Percentiles rank a stretch among this genome's conserved stretches.
Evolutionary conservation across 2,888 invertebrate genomes (phyloP).

Genomic region (Galeruca laticollis): DNA sequence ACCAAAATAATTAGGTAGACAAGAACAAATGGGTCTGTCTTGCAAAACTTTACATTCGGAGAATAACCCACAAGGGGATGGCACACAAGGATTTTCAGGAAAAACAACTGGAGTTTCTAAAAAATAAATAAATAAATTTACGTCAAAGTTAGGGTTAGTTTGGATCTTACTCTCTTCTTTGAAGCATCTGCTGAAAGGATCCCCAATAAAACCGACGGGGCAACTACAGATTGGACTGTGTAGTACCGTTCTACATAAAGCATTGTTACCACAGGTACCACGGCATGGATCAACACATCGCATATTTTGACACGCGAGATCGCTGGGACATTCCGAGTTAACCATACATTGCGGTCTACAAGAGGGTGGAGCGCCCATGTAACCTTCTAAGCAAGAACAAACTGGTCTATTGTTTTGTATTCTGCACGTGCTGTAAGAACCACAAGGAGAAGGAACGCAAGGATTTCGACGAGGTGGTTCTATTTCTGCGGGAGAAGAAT

Average conservation of each 20-base stretch:
- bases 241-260: slow-evolving; percentile 82
- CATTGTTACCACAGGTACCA: slow-evolving; percentile 81
- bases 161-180: slow-evolving; percentile 73
- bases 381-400: slow-evolving; percentile 81
- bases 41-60: slow-evolving; percentile 79
- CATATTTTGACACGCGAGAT: slow-evolving; percentile 82
- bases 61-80: slow-evolving; percentile 83
- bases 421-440: slow-evolving; percentile 82
- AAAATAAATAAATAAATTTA: slow-evolving; percentile 45
- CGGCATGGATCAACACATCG: slow-evolving; percentile 84
- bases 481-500: slow-evolving; percentile 52
- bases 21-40: slow-evolving; percentile 80
- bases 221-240: slow-evolving; percentile 87
- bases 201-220: slow-evolving; percentile 76
- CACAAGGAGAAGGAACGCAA: slow-evolving; percentile 83
- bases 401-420: slow-evolving; percentile 79
- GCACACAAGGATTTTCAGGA: slow-evolving; percentile 72
- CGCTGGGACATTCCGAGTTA: slow-evolving; percentile 81
- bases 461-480: slow-evolving; percentile 68
- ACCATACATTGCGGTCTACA: slow-evolving; percentile 84
- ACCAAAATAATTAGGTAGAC: slow-evolving; percentile 79
- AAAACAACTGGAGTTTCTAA: slow-evolving; percentile 59
- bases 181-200: slow-evolving; percentile 81
- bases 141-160: not conserved
- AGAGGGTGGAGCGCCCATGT: slow-evolving; percentile 80